Conservation (phyloP, 37 sponge, comb jelly and placozoan genomes). For the Aphrocallistes beatrix region DNA sequence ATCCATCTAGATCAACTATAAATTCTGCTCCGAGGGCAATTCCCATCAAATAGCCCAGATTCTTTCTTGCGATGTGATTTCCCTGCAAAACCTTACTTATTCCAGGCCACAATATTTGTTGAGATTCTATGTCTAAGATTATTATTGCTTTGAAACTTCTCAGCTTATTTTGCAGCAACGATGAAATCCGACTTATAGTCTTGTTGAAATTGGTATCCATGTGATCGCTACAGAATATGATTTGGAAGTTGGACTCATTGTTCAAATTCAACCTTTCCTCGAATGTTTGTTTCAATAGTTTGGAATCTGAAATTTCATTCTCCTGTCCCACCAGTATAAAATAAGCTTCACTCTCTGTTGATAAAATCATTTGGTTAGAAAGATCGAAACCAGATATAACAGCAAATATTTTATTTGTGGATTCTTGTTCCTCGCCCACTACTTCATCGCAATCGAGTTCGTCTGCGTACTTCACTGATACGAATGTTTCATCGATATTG, state of each 20-base stretch:
- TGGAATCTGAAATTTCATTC: background rate
- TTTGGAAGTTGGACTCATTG: background rate
- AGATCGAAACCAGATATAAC: background rate
- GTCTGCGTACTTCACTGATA: too few relatives aligned
- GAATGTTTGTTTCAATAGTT: background rate
- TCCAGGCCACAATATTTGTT: background rate
- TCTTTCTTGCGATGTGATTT: background rate
- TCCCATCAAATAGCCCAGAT: background rate
- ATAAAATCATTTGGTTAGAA: background rate
- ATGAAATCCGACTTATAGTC: background rate
- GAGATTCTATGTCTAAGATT: background rate
- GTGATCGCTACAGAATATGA: background rate
- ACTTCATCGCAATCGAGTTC: too few relatives aligned
- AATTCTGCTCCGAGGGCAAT: background rate
- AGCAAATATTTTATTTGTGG: background rate
- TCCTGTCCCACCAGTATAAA: background rate
- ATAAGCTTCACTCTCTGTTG: background rate
- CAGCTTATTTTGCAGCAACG: background rate
- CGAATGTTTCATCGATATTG: too few relatives aligned
- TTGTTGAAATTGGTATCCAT: background rate
- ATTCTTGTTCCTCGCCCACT: too few relatives aligned
- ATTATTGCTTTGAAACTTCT: background rate
- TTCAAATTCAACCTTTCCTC: background rate
- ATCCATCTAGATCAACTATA: background rate
- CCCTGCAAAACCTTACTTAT: background rate